phyloP scores from a whole-genome alignment of 2,113 vertebrate genomes.

The Silurus glanis region DNA sequence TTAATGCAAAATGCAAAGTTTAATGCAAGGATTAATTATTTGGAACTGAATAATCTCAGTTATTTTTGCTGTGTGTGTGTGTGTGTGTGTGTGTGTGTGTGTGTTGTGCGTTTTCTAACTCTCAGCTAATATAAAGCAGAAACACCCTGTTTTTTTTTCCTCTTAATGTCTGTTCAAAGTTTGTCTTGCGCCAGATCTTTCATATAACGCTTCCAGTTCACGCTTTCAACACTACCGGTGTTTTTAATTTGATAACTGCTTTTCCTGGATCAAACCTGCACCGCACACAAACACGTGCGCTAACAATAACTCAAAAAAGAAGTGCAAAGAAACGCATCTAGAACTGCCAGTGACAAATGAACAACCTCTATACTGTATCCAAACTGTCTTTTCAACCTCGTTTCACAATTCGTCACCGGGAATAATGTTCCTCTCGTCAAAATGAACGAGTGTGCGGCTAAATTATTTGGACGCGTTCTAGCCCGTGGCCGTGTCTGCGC shows the following conservation, averaged over 20 bases:
- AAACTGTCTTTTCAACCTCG: constrained; percentile 21
- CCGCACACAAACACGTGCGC: background rate
- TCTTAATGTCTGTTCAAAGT: background rate
- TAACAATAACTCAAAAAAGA: constrained; percentile 11
- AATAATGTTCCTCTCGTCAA: constrained; percentile 21
- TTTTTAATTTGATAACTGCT: constrained; percentile 12
- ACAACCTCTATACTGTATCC: constrained; percentile 21
- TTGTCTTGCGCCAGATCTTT: background rate
- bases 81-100: constrained; percentile 8
- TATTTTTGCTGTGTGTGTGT: background rate
- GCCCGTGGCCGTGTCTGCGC: constrained; percentile 71
- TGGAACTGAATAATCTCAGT: background rate
- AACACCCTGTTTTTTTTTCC: background rate
- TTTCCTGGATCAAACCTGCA: background rate
- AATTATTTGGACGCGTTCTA: constrained; percentile 75
- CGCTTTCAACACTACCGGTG: background rate
- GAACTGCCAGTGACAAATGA: constrained; percentile 16
- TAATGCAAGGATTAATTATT: background rate
- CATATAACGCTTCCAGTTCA: background rate
- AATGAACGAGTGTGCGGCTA: constrained; percentile 69
- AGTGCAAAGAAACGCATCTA: background rate
- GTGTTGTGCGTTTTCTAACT: background rate
- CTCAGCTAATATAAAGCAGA: background rate
- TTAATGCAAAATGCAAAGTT: background rate
- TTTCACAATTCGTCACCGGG: background rate